Percentiles rank a stretch among this genome's conserved stretches.
Evolutionary conservation across 2,113 vertebrate genomes (phyloP).

Genomic region (Zosterops borbonicus): DNA sequence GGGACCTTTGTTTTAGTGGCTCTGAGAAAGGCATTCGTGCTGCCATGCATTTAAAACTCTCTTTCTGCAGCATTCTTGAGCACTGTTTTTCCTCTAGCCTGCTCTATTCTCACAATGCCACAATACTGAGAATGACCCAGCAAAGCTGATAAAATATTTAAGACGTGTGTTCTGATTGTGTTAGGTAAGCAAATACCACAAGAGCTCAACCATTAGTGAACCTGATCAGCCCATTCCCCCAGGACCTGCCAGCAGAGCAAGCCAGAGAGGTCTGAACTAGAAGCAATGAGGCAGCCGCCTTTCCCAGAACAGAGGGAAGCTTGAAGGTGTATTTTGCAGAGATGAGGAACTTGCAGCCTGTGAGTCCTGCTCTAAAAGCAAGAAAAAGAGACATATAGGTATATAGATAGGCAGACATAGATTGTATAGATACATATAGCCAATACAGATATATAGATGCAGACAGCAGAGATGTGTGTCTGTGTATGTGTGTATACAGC

Average conservation of each 20-base stretch:
- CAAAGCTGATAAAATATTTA: constrained; percentile 75
- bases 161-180: constrained; percentile 59
- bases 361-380: not conserved
- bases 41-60: not conserved
- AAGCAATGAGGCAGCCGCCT: not conserved
- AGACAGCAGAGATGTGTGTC: not conserved
- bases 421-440: not conserved
- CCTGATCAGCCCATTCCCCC: constrained; percentile 49
- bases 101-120: constrained; percentile 5
- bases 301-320: not conserved
- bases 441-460: not conserved
- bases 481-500: not conserved
- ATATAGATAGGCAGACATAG: not conserved
- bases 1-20: not conserved
- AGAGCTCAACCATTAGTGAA: constrained; percentile 58
- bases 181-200: constrained; percentile 72
- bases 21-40: not conserved
- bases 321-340: not conserved
- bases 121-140: constrained; percentile 52
- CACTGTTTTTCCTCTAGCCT: constrained; percentile 6
- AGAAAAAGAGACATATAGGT: not conserved
- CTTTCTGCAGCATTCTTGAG: not conserved
- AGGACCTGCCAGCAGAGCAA: constrained; percentile 1
- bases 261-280: not conserved
- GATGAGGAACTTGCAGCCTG: not conserved